phyloP scores from a whole-genome alignment of 2,888 invertebrate species.

The Nomada ruficornis region DNA sequence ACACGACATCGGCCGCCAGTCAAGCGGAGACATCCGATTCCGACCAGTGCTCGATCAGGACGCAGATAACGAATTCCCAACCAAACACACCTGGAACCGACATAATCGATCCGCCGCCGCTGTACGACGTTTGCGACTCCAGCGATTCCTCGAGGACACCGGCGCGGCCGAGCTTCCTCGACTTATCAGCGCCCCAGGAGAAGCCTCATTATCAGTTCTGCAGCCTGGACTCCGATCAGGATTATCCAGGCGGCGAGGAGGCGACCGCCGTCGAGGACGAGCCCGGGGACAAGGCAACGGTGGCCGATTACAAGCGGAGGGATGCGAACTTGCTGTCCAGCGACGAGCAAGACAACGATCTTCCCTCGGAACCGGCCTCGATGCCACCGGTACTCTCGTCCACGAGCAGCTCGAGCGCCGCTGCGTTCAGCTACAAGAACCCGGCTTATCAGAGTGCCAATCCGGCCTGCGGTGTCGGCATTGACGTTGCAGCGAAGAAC shows the following conservation, averaged over 20 bases:
- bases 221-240: slow-evolving; percentile 74
- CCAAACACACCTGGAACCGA: slow-evolving; percentile 76
- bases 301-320: slow-evolving; percentile 84
- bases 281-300: slow-evolving; percentile 81
- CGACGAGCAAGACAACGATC: slow-evolving; percentile 82
- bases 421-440: slow-evolving; percentile 89
- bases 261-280: slow-evolving; percentile 85
- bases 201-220: slow-evolving; percentile 89
- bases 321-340: slow-evolving; percentile 84
- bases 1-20: slow-evolving; percentile 69
- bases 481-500: slow-evolving; percentile 72
- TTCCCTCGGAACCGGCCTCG: slow-evolving; percentile 86
- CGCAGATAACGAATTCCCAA: slow-evolving; percentile 79
- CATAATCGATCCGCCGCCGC: slow-evolving; percentile 80
- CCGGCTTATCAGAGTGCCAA: slow-evolving; percentile 92
- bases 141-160: slow-evolving; percentile 81
- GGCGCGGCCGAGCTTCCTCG: slow-evolving; percentile 87
- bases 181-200: slow-evolving; percentile 87
- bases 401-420: slow-evolving; percentile 78
- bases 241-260: slow-evolving; percentile 84
- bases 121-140: slow-evolving; percentile 79
- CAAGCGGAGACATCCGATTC: slow-evolving; percentile 80
- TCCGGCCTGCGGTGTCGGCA: slow-evolving; percentile 82
- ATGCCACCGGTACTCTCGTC: slow-evolving; percentile 85
- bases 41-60: slow-evolving; percentile 81